Base-by-base conservation (phyloP, 2,888 invertebrate species). In the Pterobdella sp. region DNA sequence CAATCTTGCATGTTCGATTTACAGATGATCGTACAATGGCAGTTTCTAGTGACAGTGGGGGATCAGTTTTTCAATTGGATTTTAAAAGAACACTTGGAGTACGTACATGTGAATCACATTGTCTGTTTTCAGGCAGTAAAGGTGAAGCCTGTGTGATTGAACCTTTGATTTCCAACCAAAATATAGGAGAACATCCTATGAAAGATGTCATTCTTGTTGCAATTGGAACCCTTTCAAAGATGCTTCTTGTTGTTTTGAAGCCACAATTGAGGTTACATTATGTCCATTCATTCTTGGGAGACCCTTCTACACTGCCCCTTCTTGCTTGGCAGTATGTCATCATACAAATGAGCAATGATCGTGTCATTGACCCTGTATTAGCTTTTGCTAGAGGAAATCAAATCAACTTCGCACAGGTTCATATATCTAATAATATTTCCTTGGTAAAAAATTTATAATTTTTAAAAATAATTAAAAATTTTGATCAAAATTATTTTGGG, bases 41-140 rank as follows among this genome's bases (percentile, higher is more conserved):
- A 0, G 85, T 92, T 37, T 90, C 90, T 78, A 90, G 93, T 31
- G 96, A 97, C 81, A 92, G 91, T 67, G 93, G 94, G 1, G 97
- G 97, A 0, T 96, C 94, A 0, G 95, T 97, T 0, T 97, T 94
- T 88, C 90, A 94, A 77, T 86, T 96, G 52, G 91, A 89, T 79
- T 94, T 95, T 81, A 92, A 91, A 84, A 84, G 80, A 18, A 89
- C 91, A 18, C 87, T 95, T 78, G 94, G 94, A 22, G 90, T 93
- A 52, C 87, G 94, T 64, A 90, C 91, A 0, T 92, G 92, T 82
- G 90, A 92, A 75, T 91, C 93, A 0, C 90, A 92, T 73, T 83
- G 97, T 82, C 86, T 98, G 26, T 98, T 98, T 84, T 95, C 96
- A 49, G 97, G 97, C 42, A 94, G 94, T 72, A 88, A 94, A 73